Evolutionary conservation across 2,797 vertebrate genomes (phyloP).

Genomic region (Enteromius thamalakanensis): DNA sequence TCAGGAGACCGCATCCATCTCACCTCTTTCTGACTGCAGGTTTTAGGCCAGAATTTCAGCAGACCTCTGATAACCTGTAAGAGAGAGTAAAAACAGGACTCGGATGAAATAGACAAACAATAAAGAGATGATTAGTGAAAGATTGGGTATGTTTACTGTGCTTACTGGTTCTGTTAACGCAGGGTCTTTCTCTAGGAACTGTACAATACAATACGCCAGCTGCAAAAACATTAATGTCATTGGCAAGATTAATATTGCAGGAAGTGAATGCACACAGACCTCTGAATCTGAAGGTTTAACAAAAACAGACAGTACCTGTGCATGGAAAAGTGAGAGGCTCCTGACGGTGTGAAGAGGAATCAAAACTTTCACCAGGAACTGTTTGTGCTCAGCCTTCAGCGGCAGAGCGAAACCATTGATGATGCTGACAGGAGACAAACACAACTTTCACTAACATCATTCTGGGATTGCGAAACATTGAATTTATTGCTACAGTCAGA

Average conservation of each 20-base stretch:
- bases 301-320: slow-evolving; percentile 83
- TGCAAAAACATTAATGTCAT: slow-evolving; percentile 64
- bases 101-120: background rate
- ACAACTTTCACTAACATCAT: slow-evolving; percentile 7
- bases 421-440: slow-evolving; percentile 81
- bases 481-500: background rate
- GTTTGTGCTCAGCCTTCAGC: slow-evolving; percentile 99
- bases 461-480: background rate
- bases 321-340: slow-evolving; percentile 98
- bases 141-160: slow-evolving; percentile 34
- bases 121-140: background rate
- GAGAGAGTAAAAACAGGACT: background rate
- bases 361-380: slow-evolving; percentile 99
- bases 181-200: slow-evolving; percentile 99
- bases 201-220: slow-evolving; percentile 99
- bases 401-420: slow-evolving; percentile 99
- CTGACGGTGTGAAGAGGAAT: slow-evolving; percentile 97
- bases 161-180: slow-evolving; percentile 97
- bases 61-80: slow-evolving; percentile 95
- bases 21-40: slow-evolving; percentile 99
- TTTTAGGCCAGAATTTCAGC: slow-evolving; percentile 99
- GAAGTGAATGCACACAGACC: slow-evolving; percentile 10
- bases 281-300: background rate
- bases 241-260: slow-evolving; percentile 17
- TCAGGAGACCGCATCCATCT: background rate